Evolutionary conservation across 2,113 vertebrate species (phyloP).

Genomic region (Gallinago jamesoni): DNA sequence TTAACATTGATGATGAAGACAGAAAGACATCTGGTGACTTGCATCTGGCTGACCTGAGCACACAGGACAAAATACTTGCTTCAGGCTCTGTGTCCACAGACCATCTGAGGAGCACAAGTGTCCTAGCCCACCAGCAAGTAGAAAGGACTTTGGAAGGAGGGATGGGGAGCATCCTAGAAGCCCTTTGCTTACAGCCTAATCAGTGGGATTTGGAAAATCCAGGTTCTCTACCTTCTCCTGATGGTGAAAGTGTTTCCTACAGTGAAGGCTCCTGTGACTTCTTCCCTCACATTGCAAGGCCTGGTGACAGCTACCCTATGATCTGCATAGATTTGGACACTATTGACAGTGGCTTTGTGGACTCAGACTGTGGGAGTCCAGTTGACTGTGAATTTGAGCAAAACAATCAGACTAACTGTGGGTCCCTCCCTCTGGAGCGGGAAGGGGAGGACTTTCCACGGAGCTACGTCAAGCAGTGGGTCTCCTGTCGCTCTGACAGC

Average conservation of each 20-base stretch:
- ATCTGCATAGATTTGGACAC: slow-evolving; percentile 89
- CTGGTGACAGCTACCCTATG: slow-evolving; percentile 76
- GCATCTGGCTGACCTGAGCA: neutral
- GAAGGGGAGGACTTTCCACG: slow-evolving; percentile 71
- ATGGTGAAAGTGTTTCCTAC: slow-evolving; percentile 77
- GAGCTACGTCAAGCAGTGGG: slow-evolving; percentile 93
- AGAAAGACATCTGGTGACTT: neutral
- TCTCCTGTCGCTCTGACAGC: slow-evolving; percentile 59
- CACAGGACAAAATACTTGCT: neutral
- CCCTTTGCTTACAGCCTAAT: slow-evolving; percentile 17
- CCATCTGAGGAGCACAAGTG: neutral
- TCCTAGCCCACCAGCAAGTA: neutral
- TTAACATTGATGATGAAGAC: slow-evolving; percentile 51
- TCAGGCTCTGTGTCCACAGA: slow-evolving; percentile 52
- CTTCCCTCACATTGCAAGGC: slow-evolving; percentile 64
- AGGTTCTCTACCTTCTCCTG: slow-evolving; percentile 42
- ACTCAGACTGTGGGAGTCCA: slow-evolving; percentile 85
- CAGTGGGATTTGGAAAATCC: slow-evolving; percentile 66
- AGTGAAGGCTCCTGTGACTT: slow-evolving; percentile 69
- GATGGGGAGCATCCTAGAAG: slow-evolving; percentile 46
- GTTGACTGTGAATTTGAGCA: slow-evolving; percentile 78
- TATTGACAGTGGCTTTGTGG: slow-evolving; percentile 91
- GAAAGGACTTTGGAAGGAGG: neutral
- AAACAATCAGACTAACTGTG: slow-evolving; percentile 31
- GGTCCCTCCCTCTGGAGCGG: neutral